These are phyloP conservation scores for Tringa solitaria DNA, from an alignment of 2,113 vertebrate genomes.

Conservation along the genomic window DNA sequence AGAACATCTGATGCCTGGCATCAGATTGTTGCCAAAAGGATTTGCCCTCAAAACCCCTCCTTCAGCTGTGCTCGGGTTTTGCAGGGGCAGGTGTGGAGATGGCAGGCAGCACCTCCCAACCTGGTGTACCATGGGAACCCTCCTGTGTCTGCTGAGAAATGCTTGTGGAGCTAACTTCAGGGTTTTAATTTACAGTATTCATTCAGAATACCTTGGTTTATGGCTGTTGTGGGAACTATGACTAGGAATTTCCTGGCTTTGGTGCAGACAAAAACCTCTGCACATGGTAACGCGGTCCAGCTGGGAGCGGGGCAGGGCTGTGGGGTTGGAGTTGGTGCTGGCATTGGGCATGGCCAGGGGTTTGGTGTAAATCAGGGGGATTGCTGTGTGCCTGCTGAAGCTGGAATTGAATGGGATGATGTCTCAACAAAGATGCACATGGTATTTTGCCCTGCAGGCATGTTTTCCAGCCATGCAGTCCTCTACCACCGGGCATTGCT, in stretches of 20 bases:
- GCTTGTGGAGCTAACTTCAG: not conserved
- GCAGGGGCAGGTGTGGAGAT: not conserved
- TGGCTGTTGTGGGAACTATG: not conserved
- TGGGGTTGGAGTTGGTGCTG: not conserved
- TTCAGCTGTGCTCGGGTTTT: not conserved
- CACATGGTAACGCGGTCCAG: not conserved
- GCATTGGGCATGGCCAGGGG: fast-evolving
- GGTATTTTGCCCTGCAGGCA: not conserved
- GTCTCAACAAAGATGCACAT: not conserved
- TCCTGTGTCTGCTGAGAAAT: not conserved
- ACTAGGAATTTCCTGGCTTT: not conserved
- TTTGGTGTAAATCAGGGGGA: not conserved
- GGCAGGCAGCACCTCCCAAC: not conserved
- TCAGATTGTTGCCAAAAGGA: not conserved
- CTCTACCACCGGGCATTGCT: not conserved
- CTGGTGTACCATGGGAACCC: fast-evolving
- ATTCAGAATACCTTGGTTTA: not conserved
- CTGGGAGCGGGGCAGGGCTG: not conserved
- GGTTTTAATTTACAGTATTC: not conserved
- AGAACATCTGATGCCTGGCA: not conserved
- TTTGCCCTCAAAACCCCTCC: not conserved
- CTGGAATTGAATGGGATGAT: not conserved
- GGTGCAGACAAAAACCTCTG: not conserved
- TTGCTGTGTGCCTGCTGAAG: not conserved
- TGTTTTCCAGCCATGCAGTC: not conserved